Conservation (phyloP, 2,888 invertebrate species). For the Coenonympha arcania region DNA sequence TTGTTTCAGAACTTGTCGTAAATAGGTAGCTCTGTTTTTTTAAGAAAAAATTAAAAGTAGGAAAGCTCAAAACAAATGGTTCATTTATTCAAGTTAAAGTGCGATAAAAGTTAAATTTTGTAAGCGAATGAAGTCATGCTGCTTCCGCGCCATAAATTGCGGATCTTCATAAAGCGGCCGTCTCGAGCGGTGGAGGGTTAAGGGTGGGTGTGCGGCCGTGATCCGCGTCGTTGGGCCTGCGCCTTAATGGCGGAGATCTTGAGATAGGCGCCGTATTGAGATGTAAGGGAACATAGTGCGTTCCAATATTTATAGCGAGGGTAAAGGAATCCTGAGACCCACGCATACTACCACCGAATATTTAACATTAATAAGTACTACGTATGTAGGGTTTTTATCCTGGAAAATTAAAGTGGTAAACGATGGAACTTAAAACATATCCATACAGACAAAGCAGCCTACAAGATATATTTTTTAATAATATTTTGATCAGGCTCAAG, state of each 20-base stretch:
- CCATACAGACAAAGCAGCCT: no score
- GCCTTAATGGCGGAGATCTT: neutral
- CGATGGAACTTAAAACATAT: no score
- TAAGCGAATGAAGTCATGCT: neutral
- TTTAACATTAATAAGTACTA: no score
- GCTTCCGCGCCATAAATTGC: conserved; percentile 6
- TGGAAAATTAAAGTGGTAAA: no score
- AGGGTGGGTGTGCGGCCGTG: neutral
- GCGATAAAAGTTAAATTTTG: neutral
- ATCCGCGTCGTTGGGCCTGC: neutral
- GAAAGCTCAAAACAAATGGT: neutral
- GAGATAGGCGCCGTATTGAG: neutral
- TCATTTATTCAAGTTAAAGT: neutral
- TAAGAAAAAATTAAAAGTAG: no score
- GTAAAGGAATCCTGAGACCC: no score
- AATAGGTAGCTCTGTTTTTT: no score
- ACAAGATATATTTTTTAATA: no score
- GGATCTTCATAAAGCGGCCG: conserved; percentile 8
- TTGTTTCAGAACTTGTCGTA: no score
- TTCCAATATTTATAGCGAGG: neutral
- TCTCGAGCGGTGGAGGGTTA: neutral
- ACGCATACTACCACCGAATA: no score
- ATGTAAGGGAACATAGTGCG: neutral
- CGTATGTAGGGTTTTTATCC: no score
- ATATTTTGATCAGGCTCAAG: no score